Evolutionary conservation across 2,113 vertebrate species (phyloP).

Genomic region (Raja brachyura): DNA sequence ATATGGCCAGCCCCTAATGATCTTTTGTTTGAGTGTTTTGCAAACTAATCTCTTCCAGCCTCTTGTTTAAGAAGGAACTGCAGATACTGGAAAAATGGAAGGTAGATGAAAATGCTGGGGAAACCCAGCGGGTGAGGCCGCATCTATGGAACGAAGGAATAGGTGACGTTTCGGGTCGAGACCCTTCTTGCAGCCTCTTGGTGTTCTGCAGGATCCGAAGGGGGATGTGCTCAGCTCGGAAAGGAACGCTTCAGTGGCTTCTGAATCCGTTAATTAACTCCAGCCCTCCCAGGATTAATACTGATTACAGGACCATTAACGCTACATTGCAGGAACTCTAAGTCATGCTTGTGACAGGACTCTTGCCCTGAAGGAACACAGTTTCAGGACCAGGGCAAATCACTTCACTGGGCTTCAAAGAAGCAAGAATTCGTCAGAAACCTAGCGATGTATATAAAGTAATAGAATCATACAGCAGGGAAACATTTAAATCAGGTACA

Average conservation of each 20-base stretch:
- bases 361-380: not conserved
- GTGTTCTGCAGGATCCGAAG: not conserved
- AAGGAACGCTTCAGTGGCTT: not conserved
- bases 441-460: not conserved
- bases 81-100: too few species aligned
- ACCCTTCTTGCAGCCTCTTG: too few species aligned
- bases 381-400: not conserved
- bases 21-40: not conserved
- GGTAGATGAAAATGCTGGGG: too few species aligned
- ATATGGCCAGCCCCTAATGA: not conserved
- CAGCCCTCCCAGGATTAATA: not conserved
- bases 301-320: not conserved
- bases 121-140: too few species aligned
- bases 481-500: too few species aligned
- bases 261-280: not conserved
- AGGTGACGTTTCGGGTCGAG: too few species aligned
- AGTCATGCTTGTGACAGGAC: not conserved
- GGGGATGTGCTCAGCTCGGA: not conserved
- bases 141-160: too few species aligned
- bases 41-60: not conserved
- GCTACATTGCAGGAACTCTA: not conserved
- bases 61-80: not conserved
- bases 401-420: not conserved
- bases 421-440: not conserved
- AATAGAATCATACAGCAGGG: too few species aligned